Conservation (phyloP, 2,888 invertebrate species). For the Eupeodes latifasciatus region DNA sequence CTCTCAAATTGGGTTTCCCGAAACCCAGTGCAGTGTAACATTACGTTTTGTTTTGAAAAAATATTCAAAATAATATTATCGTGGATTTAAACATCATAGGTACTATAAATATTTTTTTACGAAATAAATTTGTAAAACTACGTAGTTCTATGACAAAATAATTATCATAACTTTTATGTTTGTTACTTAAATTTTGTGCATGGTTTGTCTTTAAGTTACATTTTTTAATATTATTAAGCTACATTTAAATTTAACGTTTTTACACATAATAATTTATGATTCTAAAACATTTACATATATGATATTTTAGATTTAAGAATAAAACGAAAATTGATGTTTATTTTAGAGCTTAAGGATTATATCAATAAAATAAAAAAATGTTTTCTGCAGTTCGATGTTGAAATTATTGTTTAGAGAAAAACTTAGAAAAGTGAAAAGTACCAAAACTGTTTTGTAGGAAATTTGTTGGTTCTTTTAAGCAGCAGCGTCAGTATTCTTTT, state of each 20-base stretch:
- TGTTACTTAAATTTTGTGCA: not conserved
- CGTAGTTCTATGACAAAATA: too few relatives aligned
- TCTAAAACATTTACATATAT: not conserved
- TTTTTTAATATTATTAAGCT: not conserved
- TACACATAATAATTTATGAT: not conserved
- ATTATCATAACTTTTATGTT: too few relatives aligned
- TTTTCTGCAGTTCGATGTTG: not conserved
- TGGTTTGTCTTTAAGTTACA: not conserved
- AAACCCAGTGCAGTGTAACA: too few relatives aligned
- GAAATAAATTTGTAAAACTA: not conserved
- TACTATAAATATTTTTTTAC: not conserved
- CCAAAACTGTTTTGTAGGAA: too few relatives aligned
- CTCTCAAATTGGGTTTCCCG: too few relatives aligned
- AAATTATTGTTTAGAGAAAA: not conserved
- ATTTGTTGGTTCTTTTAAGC: too few relatives aligned
- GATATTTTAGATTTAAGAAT: slow-evolving; percentile 1
- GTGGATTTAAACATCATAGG: not conserved
- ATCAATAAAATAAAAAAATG: not conserved
- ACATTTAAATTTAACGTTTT: not conserved
- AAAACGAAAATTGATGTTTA: not conserved
- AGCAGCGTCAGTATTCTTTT: too few relatives aligned
- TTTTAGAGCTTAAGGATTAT: not conserved
- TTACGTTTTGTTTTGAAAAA: not conserved
- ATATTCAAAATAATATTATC: not conserved
- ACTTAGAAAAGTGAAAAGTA: too few relatives aligned